phyloP scores from a whole-genome alignment of 2,797 vertebrate species.

The Galaxias olidus region DNA sequence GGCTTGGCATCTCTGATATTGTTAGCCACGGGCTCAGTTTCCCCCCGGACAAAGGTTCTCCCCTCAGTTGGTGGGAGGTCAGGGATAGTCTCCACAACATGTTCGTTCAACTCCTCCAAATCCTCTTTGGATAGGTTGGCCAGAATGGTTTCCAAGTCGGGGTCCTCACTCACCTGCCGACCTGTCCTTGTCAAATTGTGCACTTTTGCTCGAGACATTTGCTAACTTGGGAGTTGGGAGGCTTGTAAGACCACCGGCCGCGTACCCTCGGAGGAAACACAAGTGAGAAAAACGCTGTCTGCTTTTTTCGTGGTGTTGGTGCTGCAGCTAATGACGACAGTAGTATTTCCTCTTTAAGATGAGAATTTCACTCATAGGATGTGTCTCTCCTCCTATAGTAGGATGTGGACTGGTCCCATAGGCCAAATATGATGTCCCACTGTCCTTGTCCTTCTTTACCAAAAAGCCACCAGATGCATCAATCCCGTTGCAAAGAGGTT shows the following conservation, averaged over 20 bases:
- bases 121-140: constrained; percentile 94
- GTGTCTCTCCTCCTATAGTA: constrained; percentile 21
- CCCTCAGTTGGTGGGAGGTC: constrained; percentile 80
- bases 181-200: constrained; percentile 85
- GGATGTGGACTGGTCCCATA: constrained; percentile 32
- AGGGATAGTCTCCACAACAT: constrained; percentile 85
- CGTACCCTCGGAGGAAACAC: too few species aligned
- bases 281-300: too few species aligned
- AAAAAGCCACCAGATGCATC: constrained; percentile 56
- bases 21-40: constrained; percentile 47
- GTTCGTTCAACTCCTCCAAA: constrained; percentile 91
- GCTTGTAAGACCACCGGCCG: not conserved
- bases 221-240: constrained; percentile 8
- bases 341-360: constrained; percentile 29
- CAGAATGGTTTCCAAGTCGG: constrained; percentile 92
- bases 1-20: constrained; percentile 43
- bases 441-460: constrained; percentile 47
- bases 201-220: constrained; percentile 85
- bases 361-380: not conserved
- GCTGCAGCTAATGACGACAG: not conserved
- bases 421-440: constrained; percentile 40
- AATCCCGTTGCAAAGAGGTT: constrained; percentile 53
- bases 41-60: constrained; percentile 52
- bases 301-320: not conserved
- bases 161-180: constrained; percentile 97